These are phyloP conservation scores for Eulimnadia texana DNA, from an alignment of 1,140 invertebrate genomes.

Conservation along the genomic window DNA sequence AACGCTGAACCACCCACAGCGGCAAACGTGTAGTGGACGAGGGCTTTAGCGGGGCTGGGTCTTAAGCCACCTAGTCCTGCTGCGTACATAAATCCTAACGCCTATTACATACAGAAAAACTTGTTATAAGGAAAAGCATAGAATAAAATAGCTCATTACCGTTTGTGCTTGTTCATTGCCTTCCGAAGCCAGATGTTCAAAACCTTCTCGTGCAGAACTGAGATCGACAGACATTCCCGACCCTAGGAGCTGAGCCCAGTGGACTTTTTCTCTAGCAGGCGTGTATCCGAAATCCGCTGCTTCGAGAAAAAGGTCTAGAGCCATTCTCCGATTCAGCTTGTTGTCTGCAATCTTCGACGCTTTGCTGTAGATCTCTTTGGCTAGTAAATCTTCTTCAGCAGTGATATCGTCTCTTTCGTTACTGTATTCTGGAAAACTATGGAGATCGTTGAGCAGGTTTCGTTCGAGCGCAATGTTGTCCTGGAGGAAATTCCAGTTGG, in stretches of 20 bases:
- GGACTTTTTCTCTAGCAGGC: constrained; percentile 63
- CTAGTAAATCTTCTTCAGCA: neutral
- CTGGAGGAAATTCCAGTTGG: constrained; percentile 6
- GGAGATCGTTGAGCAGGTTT: neutral
- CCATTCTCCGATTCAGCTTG: constrained; percentile 36
- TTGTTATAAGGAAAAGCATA: constrained; percentile 8
- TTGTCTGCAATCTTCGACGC: constrained; percentile 31
- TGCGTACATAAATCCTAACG: constrained; percentile 75
- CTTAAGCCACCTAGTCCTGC: constrained; percentile 65
- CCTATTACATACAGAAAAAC: constrained; percentile 37
- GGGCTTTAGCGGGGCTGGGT: constrained; percentile 70
- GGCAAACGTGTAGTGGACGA: constrained; percentile 82
- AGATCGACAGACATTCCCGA: constrained; percentile 55
- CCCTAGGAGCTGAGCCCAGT: constrained; percentile 75
- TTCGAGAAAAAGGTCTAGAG: constrained; percentile 48
- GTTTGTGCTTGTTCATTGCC: constrained; percentile 80
- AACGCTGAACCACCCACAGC: constrained; percentile 78
- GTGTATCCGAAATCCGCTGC: constrained; percentile 64
- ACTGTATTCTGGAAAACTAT: neutral
- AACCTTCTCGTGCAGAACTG: constrained; percentile 53
- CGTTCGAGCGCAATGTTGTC: constrained; percentile 7
- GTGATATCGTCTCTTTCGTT: neutral
- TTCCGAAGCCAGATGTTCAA: constrained; percentile 54
- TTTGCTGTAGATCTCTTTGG: constrained; percentile 45
- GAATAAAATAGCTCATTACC: constrained; percentile 33